A percentile compares a stretch with the other conserved stretches of the same genome.
These are phyloP conservation scores for Drosophila kanapiae DNA, from an alignment of 1,140 invertebrate genomes.

Conservation along the genomic window DNA sequence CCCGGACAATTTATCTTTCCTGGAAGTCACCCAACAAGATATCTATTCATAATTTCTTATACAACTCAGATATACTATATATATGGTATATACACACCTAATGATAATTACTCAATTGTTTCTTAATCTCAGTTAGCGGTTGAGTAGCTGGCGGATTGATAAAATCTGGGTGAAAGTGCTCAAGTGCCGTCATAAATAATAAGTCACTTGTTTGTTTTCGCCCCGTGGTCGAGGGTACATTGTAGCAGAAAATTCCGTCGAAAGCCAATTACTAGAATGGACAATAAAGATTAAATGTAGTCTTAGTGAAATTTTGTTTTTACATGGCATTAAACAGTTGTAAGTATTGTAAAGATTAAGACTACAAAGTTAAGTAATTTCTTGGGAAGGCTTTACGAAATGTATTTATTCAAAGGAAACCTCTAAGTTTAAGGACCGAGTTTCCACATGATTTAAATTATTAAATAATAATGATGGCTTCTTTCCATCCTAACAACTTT, in stretches of 20 bases:
- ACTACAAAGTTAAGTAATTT: neutral
- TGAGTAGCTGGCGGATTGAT: constrained; percentile 36
- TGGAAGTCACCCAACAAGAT: constrained; percentile 20
- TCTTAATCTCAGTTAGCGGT: constrained; percentile 28
- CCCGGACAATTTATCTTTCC: constrained; percentile 30
- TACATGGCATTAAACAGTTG: neutral
- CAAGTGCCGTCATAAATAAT: constrained; percentile 39
- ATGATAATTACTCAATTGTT: constrained; percentile 45
- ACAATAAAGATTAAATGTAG: constrained; percentile 8
- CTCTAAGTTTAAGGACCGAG: too few relatives aligned
- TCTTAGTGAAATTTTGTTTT: neutral
- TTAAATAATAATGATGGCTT: neutral
- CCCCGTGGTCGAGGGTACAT: neutral
- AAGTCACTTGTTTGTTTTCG: constrained; percentile 36
- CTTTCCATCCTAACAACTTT: neutral
- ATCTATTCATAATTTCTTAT: constrained; percentile 8
- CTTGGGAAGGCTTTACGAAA: neutral
- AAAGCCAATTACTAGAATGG: constrained; percentile 13
- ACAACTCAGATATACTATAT: neutral
- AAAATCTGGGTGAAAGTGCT: constrained; percentile 51
- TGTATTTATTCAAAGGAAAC: neutral
- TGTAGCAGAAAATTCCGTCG: constrained; percentile 6
- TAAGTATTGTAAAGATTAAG: neutral
- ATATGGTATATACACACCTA: neutral
- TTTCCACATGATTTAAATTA: neutral